These are phyloP conservation scores for Oeneis ivallda DNA, from an alignment of 2,888 invertebrate genomes.

Conservation along the genomic window DNA sequence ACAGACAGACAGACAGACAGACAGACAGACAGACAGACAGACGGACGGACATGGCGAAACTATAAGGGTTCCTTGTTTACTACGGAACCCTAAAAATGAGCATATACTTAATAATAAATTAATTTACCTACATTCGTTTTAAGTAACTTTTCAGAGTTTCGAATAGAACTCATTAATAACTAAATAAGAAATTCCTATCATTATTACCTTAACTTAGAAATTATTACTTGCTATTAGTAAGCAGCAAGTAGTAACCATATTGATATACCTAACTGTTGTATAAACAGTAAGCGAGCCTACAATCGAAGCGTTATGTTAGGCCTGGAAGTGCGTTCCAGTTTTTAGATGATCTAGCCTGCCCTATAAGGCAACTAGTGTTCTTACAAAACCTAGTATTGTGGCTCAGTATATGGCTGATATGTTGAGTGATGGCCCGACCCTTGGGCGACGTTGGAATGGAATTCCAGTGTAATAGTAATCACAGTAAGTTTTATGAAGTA, in stretches of 20 bases:
- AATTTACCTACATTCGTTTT: too few relatives aligned
- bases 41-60: constrained; percentile 8
- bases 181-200: too few relatives aligned
- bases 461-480: constrained; percentile 14
- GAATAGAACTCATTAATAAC: too few relatives aligned
- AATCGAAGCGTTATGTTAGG: constrained; percentile 24
- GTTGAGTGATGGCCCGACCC: constrained; percentile 20
- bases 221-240: not conserved
- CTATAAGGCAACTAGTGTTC: constrained; percentile 45
- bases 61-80: too few relatives aligned
- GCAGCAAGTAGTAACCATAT: not conserved
- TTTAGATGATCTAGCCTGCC: constrained; percentile 48
- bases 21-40: too few relatives aligned
- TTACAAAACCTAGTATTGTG: constrained; percentile 42
- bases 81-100: too few relatives aligned
- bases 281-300: constrained; percentile 24
- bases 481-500: constrained; percentile 1
- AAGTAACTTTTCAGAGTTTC: too few relatives aligned
- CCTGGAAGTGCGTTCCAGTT: constrained; percentile 44
- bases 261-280: constrained; percentile 13
- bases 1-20: too few relatives aligned
- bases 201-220: too few relatives aligned
- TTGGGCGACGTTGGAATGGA: constrained; percentile 9
- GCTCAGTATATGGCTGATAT: too few relatives aligned
- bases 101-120: too few relatives aligned